Evolutionary conservation across 2,797 vertebrate genomes (phyloP).

Genomic region (Siniperca scherzeri): DNA sequence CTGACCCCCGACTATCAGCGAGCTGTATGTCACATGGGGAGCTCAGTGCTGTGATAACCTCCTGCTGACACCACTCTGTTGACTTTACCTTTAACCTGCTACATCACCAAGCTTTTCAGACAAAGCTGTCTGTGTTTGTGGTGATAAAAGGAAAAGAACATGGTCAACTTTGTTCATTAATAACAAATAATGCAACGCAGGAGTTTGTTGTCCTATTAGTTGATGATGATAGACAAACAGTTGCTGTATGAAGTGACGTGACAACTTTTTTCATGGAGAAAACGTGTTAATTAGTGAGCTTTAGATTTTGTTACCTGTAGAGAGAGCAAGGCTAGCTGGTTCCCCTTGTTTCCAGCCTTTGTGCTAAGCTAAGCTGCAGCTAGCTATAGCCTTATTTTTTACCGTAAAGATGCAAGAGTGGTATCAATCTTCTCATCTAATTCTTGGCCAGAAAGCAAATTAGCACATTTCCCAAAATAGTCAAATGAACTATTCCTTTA

Average conservation of each 20-base stretch:
- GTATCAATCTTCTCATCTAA: not conserved
- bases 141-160: conserved; percentile 14
- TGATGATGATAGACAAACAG: conserved; percentile 36
- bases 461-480: not conserved
- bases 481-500: not conserved
- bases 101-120: conserved; percentile 36
- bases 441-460: not conserved
- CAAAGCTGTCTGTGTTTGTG: conserved; percentile 43
- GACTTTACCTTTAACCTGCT: conserved; percentile 69
- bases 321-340: not conserved
- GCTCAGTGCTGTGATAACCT: conserved; percentile 69
- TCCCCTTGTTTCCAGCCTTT: not conserved
- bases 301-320: not conserved
- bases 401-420: no score
- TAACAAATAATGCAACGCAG: conserved; percentile 4
- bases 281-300: not conserved
- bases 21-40: conserved; percentile 36
- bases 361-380: not conserved
- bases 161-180: not conserved
- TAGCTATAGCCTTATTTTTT: not conserved
- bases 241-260: not conserved
- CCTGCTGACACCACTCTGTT: conserved; percentile 72
- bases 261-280: not conserved
- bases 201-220: not conserved
- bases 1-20: conserved; percentile 52